These are phyloP conservation scores for Gymnoscelis rufifasciata DNA, from an alignment of 2,888 invertebrate genomes.

Conservation along the genomic window DNA sequence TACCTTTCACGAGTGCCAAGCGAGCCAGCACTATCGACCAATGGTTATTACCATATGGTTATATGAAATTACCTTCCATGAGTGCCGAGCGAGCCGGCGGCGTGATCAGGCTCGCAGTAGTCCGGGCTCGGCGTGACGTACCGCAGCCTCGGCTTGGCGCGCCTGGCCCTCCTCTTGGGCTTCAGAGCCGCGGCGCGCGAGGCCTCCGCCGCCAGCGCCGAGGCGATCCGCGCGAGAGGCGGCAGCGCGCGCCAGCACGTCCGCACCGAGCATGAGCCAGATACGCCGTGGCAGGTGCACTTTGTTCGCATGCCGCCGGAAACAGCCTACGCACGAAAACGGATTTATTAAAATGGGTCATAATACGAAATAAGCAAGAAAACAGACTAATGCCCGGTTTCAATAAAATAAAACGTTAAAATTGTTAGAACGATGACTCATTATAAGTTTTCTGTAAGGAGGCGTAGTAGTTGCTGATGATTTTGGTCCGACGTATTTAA, in stretches of 20 bases:
- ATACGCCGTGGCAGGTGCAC: slow-evolving; percentile 92
- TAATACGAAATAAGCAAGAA: no score
- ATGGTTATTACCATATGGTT: no score
- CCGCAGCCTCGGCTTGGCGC: slow-evolving; percentile 80
- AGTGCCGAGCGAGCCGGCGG: slow-evolving; percentile 87
- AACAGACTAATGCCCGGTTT: no score
- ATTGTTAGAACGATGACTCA: no score
- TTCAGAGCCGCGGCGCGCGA: slow-evolving; percentile 63
- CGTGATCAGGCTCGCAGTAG: slow-evolving; percentile 87
- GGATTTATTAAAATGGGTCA: background rate
- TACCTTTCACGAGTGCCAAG: slow-evolving; percentile 88
- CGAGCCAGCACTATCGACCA: no score
- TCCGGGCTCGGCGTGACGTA: slow-evolving; percentile 90
- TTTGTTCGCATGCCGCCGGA: slow-evolving; percentile 75
- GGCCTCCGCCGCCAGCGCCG: slow-evolving; percentile 64
- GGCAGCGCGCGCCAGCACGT: slow-evolving; percentile 90
- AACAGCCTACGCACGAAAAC: slow-evolving; percentile 74
- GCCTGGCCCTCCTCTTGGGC: slow-evolving; percentile 53
- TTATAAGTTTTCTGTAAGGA: no score
- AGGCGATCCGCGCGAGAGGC: slow-evolving; percentile 80
- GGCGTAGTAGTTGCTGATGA: no score
- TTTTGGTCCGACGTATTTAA: no score
- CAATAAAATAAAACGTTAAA: no score
- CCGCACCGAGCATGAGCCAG: slow-evolving; percentile 89
- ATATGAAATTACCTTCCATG: slow-evolving; percentile 81